phyloP scores from a whole-genome alignment of 2,113 vertebrate genomes.

The human region GRCh38 chr4:84813501-84814000 shows the following conservation, averaged over 20 bases:
- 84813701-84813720: background rate
- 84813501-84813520: background rate
- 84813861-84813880: background rate
- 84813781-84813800: background rate
- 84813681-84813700: background rate
- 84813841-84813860: background rate
- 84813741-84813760: background rate
- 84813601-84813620: background rate
- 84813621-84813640: background rate
- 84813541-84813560: background rate
- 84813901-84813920: background rate
- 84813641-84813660: background rate
- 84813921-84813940: conserved; percentile 13
- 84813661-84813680: background rate
- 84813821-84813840: background rate
- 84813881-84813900: background rate
- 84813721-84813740: background rate
- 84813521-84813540: background rate
- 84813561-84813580: background rate
- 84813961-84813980: conserved; percentile 16
- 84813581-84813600: background rate
- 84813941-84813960: background rate
- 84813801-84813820: background rate
- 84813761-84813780: background rate
- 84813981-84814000: background rate